A percentile compares a stretch with the other conserved stretches of the same genome.
These are phyloP conservation scores for Dicaeum eximium DNA, from an alignment of 2,113 vertebrate species.

Conservation along the genomic window DNA sequence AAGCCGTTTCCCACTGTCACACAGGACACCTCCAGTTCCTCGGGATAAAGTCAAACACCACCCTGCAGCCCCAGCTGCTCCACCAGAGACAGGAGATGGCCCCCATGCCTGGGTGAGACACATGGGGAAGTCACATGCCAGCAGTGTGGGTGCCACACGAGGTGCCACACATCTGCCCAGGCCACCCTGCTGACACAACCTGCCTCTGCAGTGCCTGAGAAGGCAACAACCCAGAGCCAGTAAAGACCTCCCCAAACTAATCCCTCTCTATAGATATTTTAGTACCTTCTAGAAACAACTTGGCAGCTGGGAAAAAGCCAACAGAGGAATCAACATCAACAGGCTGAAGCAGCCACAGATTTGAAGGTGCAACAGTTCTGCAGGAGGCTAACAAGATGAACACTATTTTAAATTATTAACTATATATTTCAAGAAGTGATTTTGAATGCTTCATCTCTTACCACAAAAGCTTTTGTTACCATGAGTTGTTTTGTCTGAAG, in stretches of 20 bases:
- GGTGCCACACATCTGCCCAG: neutral
- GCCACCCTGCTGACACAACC: neutral
- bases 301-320: neutral
- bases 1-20: neutral
- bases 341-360: neutral
- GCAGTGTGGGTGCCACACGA: neutral
- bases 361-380: neutral
- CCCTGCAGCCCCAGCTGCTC: neutral
- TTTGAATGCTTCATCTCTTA: neutral
- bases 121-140: neutral
- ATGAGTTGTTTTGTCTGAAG: neutral
- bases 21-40: neutral
- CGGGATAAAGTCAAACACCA: neutral
- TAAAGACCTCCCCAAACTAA: neutral
- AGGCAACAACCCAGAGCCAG: neutral
- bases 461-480: neutral
- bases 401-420: neutral
- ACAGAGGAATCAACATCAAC: neutral
- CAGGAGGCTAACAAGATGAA: neutral
- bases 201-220: neutral
- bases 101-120: neutral
- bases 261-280: neutral
- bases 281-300: neutral
- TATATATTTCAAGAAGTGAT: neutral
- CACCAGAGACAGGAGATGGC: neutral